These are phyloP conservation scores for Patella pellucida DNA, from an alignment of 2,888 invertebrate species.

Conservation along the genomic window DNA sequence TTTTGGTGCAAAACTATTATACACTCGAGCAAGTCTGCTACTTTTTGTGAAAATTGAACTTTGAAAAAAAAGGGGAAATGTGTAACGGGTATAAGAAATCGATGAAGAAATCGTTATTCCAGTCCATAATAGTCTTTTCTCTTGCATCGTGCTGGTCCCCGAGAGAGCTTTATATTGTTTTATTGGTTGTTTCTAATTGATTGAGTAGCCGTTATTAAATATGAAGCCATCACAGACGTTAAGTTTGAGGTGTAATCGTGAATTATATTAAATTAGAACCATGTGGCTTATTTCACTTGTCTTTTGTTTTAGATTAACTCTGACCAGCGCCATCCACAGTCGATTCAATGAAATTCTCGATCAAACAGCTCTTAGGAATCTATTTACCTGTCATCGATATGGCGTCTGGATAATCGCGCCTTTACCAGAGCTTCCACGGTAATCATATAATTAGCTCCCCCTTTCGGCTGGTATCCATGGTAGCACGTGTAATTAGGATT, in stretches of 20 bases:
- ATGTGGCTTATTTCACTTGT: conserved; percentile 50
- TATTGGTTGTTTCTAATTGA: conserved; percentile 1
- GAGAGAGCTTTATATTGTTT: neutral
- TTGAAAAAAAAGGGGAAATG: no score
- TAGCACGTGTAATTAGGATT: conserved; percentile 6
- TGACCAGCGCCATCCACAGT: conserved; percentile 27
- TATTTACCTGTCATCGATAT: neutral
- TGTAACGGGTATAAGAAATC: no score
- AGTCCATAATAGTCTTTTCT: no score
- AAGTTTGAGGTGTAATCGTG: conserved; percentile 8
- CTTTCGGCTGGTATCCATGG: conserved; percentile 11
- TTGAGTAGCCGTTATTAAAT: conserved; percentile 7
- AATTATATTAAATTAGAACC: conserved; percentile 46
- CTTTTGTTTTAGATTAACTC: conserved; percentile 42
- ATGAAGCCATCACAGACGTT: conserved; percentile 9
- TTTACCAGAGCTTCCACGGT: neutral
- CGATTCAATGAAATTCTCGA: neutral
- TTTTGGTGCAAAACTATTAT: no score
- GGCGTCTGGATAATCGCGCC: neutral
- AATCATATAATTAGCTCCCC: conserved; percentile 5
- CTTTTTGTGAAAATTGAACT: no score
- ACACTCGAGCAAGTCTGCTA: no score
- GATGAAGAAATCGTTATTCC: no score
- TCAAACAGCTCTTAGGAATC: neutral
- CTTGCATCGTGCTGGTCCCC: neutral